These are phyloP conservation scores for Solenopsis fugax DNA, from an alignment of 1,140 invertebrate species.

Conservation along the genomic window DNA sequence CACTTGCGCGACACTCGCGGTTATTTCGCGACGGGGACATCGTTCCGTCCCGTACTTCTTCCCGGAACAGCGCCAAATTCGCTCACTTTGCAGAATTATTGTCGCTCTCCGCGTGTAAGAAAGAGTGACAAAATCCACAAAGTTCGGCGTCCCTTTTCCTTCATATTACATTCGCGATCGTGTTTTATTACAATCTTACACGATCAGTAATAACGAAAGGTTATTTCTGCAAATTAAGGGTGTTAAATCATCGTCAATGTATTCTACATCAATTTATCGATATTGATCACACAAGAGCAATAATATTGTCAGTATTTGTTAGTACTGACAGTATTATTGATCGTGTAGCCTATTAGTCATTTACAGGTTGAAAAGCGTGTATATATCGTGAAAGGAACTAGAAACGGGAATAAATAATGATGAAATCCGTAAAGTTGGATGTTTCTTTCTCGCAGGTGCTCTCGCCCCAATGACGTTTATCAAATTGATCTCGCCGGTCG, in stretches of 20 bases:
- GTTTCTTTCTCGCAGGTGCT: not conserved
- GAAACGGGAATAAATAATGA: slow-evolving; percentile 33
- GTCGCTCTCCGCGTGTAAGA: not conserved
- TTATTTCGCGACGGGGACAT: not conserved
- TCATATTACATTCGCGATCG: not conserved
- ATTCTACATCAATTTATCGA: too few relatives aligned
- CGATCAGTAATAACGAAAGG: too few relatives aligned
- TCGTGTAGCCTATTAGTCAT: not conserved
- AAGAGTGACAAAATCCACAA: not conserved
- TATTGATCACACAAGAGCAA: too few relatives aligned
- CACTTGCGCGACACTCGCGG: not conserved
- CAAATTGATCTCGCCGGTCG: slow-evolving; percentile 61
- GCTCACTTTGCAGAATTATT: slow-evolving; percentile 8
- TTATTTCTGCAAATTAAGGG: too few relatives aligned
- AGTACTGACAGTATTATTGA: too few relatives aligned
- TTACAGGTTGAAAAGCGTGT: slow-evolving; percentile 9
- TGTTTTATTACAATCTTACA: too few relatives aligned
- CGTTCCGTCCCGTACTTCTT: not conserved
- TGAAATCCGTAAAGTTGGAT: slow-evolving; percentile 18
- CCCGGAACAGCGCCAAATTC: not conserved
- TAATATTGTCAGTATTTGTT: too few relatives aligned
- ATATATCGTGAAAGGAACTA: not conserved
- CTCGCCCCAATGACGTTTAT: slow-evolving; percentile 36
- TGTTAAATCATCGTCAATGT: too few relatives aligned
- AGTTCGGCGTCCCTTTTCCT: not conserved